Base-by-base conservation (phyloP, 37 sponge, comb jelly and placozoan genomes). In the Petrosia ficiformis region DNA sequence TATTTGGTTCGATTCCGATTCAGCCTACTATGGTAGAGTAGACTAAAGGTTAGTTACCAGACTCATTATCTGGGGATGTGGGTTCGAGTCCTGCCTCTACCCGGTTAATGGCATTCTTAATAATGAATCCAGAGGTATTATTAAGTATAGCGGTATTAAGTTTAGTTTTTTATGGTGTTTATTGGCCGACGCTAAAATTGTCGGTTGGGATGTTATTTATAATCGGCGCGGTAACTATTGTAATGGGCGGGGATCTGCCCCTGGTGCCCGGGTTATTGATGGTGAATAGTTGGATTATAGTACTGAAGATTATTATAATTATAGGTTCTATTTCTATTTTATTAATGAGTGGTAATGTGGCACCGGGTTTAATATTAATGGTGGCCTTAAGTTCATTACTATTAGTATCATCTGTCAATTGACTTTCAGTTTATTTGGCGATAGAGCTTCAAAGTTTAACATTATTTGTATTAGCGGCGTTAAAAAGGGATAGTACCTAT, bases 51-150 rank as follows among this genome's bases (percentile, higher is more conserved):
- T 58, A 69, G 87, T 80, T 39, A 41, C 69, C 77, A 80, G 87
- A 42, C 77, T 87, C 87, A 87, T 87, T 33, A 76, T 80, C 75
- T 80, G 81, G 77, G 52, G 25, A 65, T 80, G 77, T 80, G 30
- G 87, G 87, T 87, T 87, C 87, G 61, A 87, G 52, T 80, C 87
- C 87, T 76, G 59, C 71, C 81, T 70, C 66, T 80, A 70, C 73
- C 40, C 70, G n/a, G 14, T 57, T n/a, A n/a, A n/a, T n/a, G n/a
- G n/a, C n/a, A n/a, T n/a, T n/a, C n/a, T n/a, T n/a, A n/a, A n/a
- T n/a, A n/a, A 70, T 63, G 54, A 57, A 29, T 71, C 70, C 76
- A n/a, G 81, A 80, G 56, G 37, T 80, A 48, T 71, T 80, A 70
- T 80, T 87, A 80, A 75, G 81, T 75, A 19, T 71, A 43, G 69